Evolutionary conservation across 2,797 vertebrate genomes (phyloP).

Genomic region (Moxostoma hubbsi): DNA sequence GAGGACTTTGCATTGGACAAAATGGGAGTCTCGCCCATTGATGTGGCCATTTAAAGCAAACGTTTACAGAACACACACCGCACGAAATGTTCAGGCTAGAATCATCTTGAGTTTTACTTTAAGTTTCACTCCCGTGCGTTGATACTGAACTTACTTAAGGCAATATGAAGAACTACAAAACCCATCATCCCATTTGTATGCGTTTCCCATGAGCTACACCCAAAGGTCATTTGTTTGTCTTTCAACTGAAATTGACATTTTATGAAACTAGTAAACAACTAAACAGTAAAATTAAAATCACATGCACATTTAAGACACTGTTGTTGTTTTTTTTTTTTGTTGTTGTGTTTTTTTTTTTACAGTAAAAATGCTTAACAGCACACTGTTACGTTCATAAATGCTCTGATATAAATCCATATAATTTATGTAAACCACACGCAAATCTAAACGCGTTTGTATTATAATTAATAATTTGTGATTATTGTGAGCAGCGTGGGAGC

Average conservation of each 20-base stretch:
- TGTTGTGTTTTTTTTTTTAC: too few relatives aligned
- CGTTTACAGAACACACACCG: neutral
- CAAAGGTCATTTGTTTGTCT: too few relatives aligned
- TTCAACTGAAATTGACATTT: too few relatives aligned
- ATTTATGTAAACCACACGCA: neutral
- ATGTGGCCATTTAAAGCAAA: neutral
- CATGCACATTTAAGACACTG: too few relatives aligned
- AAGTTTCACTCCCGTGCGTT: constrained; percentile 15
- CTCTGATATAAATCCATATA: neutral
- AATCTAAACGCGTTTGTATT: neutral
- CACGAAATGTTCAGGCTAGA: neutral
- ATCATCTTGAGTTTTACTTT: neutral
- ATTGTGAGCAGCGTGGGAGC: neutral
- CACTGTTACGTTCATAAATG: too few relatives aligned
- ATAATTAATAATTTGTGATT: too few relatives aligned
- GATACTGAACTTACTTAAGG: constrained; percentile 17
- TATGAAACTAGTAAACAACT: too few relatives aligned
- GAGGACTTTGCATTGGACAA: neutral
- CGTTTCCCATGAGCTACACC: too few relatives aligned
- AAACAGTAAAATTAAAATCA: too few relatives aligned
- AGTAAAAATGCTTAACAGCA: neutral
- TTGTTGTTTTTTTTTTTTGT: too few relatives aligned
- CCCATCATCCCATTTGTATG: neutral
- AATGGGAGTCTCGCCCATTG: neutral
- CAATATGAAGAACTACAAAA: constrained; percentile 39